Evolutionary conservation across 1,140 invertebrate species (phyloP).

Genomic region (Macrobrachium rosenbergii): DNA sequence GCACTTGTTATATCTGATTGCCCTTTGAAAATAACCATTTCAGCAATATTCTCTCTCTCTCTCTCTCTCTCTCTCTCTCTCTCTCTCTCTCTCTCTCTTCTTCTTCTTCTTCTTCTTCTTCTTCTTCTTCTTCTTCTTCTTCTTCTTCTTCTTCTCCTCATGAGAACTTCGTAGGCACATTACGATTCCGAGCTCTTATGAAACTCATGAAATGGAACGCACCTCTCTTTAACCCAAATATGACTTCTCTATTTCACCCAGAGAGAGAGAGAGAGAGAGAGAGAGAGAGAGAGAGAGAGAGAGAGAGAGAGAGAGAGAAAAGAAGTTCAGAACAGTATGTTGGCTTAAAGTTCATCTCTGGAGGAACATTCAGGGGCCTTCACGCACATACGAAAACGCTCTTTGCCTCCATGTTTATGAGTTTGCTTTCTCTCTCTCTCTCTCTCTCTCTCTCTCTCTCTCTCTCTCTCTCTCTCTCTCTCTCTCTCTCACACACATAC

Average conservation of each 20-base stretch:
- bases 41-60: background rate
- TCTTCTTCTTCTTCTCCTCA: background rate
- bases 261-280: background rate
- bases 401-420: no score
- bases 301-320: no score
- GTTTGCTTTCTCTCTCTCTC: no score
- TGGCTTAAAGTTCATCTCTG: no score
- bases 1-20: no score
- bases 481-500: no score
- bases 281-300: background rate
- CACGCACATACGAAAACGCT: no score
- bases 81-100: background rate
- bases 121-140: background rate
- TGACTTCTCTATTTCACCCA: background rate
- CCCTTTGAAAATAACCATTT: background rate
- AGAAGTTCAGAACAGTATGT: no score
- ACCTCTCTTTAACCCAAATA: background rate
- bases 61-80: constrained; percentile 4
- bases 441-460: no score
- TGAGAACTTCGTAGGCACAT: background rate
- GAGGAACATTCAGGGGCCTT: no score
- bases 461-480: no score
- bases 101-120: background rate
- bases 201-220: background rate
- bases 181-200: background rate